Evolutionary conservation across 2,113 vertebrate genomes (phyloP).

Genomic region (Pterophyllum scalare): DNA sequence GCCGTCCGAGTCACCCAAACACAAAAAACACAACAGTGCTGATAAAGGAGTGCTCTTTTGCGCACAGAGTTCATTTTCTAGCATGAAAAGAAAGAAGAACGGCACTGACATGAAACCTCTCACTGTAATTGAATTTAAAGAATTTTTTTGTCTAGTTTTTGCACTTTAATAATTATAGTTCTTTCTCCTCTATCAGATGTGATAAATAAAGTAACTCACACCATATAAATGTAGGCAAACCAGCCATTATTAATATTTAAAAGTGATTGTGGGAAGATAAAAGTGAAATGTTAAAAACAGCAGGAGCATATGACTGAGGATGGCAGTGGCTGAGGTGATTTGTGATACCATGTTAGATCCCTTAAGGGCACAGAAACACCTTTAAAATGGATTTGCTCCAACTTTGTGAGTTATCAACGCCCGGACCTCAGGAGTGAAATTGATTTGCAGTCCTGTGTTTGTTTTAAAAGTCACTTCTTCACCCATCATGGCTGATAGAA

Average conservation of each 20-base stretch:
- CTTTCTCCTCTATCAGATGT: background rate
- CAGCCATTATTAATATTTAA: background rate
- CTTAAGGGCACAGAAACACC: constrained; percentile 52
- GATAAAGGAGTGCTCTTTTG: too few species aligned
- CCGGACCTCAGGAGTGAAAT: constrained; percentile 39
- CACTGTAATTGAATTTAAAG: too few species aligned
- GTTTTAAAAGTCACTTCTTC: constrained; percentile 21
- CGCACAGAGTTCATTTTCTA: background rate
- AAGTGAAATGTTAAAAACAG: background rate
- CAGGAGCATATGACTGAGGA: constrained; percentile 3
- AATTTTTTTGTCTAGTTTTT: too few species aligned
- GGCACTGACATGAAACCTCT: too few species aligned
- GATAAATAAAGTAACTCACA: background rate
- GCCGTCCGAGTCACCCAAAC: background rate
- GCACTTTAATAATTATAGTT: too few species aligned
- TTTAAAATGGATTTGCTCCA: constrained; percentile 55
- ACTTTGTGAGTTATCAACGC: constrained; percentile 59
- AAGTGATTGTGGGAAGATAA: background rate
- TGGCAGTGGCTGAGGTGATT: background rate
- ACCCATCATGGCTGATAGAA: background rate
- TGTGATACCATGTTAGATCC: constrained; percentile 24
- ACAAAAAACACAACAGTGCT: background rate
- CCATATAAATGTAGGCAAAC: background rate
- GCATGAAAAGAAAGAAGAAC: background rate
- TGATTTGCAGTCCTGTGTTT: constrained; percentile 36